Evolutionary conservation across 2,113 vertebrate genomes (phyloP).

Genomic region (Crotalus horridus): DNA sequence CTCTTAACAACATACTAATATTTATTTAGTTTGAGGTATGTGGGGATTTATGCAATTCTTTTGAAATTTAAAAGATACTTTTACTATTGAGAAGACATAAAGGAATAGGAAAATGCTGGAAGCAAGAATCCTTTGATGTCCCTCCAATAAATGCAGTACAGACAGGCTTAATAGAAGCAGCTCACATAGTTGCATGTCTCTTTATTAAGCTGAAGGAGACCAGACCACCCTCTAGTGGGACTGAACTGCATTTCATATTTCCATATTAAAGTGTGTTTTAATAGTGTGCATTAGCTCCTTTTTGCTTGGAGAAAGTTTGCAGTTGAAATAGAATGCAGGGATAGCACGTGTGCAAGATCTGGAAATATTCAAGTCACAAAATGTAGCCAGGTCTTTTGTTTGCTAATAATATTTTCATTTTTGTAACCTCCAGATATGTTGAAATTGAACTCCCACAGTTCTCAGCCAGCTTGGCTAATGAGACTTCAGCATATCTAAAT

Average conservation of each 20-base stretch:
- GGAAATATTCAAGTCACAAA: constrained; percentile 42
- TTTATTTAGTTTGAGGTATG: constrained; percentile 12
- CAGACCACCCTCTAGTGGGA: constrained; percentile 69
- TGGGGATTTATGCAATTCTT: constrained; percentile 5
- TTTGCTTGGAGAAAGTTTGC: constrained; percentile 42
- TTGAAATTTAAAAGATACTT: constrained; percentile 14
- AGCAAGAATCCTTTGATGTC: constrained; percentile 36
- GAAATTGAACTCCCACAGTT: background rate
- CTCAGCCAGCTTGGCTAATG: background rate
- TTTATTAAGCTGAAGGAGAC: constrained; percentile 45
- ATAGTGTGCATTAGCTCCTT: constrained; percentile 24
- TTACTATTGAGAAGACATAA: constrained; percentile 18
- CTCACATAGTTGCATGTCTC: constrained; percentile 30
- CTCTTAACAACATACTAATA: constrained; percentile 12
- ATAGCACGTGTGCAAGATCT: constrained; percentile 27
- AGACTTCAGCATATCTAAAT: background rate
- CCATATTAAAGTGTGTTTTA: background rate
- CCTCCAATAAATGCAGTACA: constrained; percentile 4
- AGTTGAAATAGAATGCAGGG: constrained; percentile 39
- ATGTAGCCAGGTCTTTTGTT: constrained; percentile 28
- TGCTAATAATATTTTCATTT: background rate
- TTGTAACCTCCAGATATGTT: background rate
- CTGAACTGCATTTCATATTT: constrained; percentile 44
- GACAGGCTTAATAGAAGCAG: constrained; percentile 15
- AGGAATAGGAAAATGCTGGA: constrained; percentile 32